Base-by-base conservation (phyloP, 1,140 invertebrate genomes). In the Belonocnema kinseyi region DNA sequence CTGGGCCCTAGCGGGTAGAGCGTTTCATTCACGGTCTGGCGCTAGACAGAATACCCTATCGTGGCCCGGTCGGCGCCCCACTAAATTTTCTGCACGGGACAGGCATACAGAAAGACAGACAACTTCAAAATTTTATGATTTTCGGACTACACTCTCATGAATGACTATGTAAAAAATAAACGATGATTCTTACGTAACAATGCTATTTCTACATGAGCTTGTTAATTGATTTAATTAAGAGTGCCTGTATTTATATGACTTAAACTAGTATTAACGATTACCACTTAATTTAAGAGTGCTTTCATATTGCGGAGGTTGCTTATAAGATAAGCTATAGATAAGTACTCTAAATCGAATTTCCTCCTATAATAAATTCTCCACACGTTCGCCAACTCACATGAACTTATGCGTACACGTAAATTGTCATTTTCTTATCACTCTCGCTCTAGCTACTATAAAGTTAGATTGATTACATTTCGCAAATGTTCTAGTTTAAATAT, bases 181-280 rank as follows among this genome's bases (percentile, higher is more conserved):
- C 17, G n/a, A 56, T 56, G 11, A 56, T 12, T 56, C 10, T 0
- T 11, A 19, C 16, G 19, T 56, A 6, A 40, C 8, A 66, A 16
- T 16, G 58, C 19, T 21, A 21, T 58, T 11, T 40, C 0, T 4
- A 66, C 14, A n/a, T 40, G 16, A 40, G 26, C 61, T 66, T 16
- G 40, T 66, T 66, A 66, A 66, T 66, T 66, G 61, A 66, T 66
- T 33, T 40, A 66, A 40, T 66, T 66, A 40, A 66, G 61, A 66
- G 40, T 2, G 13, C 33, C 16, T 16, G n/a, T n/a, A 33, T 33
- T 33, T 16, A n/a, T 40, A 16, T 33, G 61, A 66, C 46, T 66
- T 33, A 14, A 33, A 40, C 26, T 66, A 66, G 14, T 46, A 21
- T 66, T 26, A 66, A 66, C 61, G 13, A 66, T 66, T 66, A 16